Evolutionary conservation across 1,140 invertebrate species (phyloP).

Genomic region (Drosophila tsacasi): DNA sequence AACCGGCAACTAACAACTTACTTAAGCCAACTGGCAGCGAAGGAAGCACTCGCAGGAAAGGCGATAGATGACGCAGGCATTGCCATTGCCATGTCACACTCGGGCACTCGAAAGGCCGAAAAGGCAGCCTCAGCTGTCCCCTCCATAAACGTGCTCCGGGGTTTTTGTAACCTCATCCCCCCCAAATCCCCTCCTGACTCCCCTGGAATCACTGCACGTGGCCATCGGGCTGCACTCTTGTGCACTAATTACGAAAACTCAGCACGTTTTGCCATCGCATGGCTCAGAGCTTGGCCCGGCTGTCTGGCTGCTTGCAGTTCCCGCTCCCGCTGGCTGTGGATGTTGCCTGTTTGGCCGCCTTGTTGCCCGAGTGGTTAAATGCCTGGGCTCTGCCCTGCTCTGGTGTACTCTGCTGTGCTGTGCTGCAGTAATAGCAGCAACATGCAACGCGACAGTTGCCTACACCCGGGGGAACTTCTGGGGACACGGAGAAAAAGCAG

Average conservation of each 20-base stretch:
- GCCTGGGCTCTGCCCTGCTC: slow-evolving; percentile 55
- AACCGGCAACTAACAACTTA: slow-evolving; percentile 70
- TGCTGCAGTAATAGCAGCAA: slow-evolving; percentile 79
- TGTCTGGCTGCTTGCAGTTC: slow-evolving; percentile 23
- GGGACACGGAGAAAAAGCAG: slow-evolving; percentile 15
- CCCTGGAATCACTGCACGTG: slow-evolving; percentile 61
- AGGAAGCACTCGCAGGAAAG: slow-evolving; percentile 17
- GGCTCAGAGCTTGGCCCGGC: slow-evolving; percentile 35
- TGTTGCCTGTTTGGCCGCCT: slow-evolving; percentile 41
- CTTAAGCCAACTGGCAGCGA: slow-evolving; percentile 60
- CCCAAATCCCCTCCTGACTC: not conserved
- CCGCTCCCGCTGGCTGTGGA: slow-evolving; percentile 30
- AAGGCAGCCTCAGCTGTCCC: slow-evolving; percentile 40
- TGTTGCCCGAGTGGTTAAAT: slow-evolving; percentile 77
- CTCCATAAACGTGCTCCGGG: slow-evolving; percentile 60
- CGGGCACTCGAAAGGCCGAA: slow-evolving; percentile 72
- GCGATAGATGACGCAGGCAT: slow-evolving; percentile 43
- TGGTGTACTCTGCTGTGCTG: slow-evolving; percentile 41
- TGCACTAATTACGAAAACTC: slow-evolving; percentile 83
- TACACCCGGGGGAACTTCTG: slow-evolving; percentile 29
- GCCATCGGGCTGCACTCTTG: slow-evolving; percentile 68
- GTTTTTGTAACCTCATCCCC: slow-evolving; percentile 23
- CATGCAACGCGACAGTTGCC: slow-evolving; percentile 77
- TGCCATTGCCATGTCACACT: slow-evolving; percentile 69
- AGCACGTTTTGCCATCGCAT: slow-evolving; percentile 75